These are phyloP conservation scores for Scarus forsteni DNA, from an alignment of 2,797 vertebrate species.

Conservation along the genomic window DNA sequence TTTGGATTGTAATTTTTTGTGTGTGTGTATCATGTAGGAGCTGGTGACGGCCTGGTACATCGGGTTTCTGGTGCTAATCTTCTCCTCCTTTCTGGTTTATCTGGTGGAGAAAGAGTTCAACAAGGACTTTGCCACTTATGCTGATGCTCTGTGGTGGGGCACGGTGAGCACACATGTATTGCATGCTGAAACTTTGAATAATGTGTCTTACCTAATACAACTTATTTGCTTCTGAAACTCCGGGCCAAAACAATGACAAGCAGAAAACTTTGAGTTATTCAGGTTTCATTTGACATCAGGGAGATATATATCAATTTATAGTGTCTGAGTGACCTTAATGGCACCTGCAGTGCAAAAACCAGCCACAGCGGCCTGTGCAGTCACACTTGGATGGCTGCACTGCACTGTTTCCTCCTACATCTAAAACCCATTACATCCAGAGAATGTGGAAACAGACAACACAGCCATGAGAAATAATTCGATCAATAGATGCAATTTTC, in stretches of 20 bases:
- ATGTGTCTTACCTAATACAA: not conserved
- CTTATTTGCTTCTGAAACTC: not conserved
- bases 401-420: constrained; percentile 51
- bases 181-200: not conserved
- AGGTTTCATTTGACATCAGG: constrained; percentile 19
- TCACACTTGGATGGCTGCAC: constrained; percentile 44
- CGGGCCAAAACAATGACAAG: not conserved
- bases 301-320: constrained; percentile 48
- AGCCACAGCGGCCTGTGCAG: constrained; percentile 19
- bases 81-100: constrained; percentile 99
- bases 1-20: not conserved
- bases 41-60: constrained; percentile 99
- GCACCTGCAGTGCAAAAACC: constrained; percentile 11
- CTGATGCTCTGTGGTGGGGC: constrained; percentile 99
- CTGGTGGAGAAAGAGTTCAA: constrained; percentile 98
- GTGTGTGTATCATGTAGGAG: constrained; percentile 83
- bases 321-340: constrained; percentile 47
- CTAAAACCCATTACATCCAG: constrained; percentile 43
- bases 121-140: constrained; percentile 96
- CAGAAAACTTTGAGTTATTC: not conserved
- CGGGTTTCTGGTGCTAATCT: constrained; percentile 98
- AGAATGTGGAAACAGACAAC: constrained; percentile 43
- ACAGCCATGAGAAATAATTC: constrained; percentile 46
- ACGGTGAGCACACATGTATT: constrained; percentile 88
- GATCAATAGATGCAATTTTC: constrained; percentile 75